Percentiles rank a stretch among this genome's conserved stretches.
These are phyloP conservation scores for Trilocha varians DNA, from an alignment of 2,888 invertebrate genomes.

Conservation along the genomic window DNA sequence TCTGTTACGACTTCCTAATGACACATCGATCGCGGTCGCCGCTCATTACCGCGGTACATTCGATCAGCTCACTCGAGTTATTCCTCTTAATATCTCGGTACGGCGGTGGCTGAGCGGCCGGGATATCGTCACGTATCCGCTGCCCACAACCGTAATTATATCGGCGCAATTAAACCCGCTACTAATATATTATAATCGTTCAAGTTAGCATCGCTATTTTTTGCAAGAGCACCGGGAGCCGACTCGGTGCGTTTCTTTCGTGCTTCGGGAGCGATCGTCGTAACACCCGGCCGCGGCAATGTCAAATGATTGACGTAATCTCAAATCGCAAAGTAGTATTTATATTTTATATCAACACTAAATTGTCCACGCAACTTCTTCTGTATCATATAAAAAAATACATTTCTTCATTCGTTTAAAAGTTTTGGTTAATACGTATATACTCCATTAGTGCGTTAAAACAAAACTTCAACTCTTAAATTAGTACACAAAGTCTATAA, in stretches of 20 bases:
- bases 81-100: slow-evolving; percentile 64
- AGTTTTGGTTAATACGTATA: too few species aligned
- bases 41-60: slow-evolving; percentile 69
- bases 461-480: too few species aligned
- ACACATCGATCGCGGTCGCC: slow-evolving; percentile 65
- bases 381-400: too few species aligned
- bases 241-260: slow-evolving; percentile 39
- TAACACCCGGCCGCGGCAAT: slow-evolving; percentile 24
- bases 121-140: slow-evolving; percentile 71
- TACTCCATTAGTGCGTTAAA: too few species aligned
- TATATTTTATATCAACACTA: not conserved
- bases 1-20: slow-evolving; percentile 70
- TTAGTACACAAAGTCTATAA: too few species aligned
- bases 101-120: slow-evolving; percentile 49
- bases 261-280: slow-evolving; percentile 39
- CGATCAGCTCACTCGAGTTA: slow-evolving; percentile 63
- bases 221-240: slow-evolving; percentile 53
- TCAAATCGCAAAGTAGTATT: not conserved
- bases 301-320: not conserved
- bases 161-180: slow-evolving; percentile 66
- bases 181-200: slow-evolving; percentile 74
- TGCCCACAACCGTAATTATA: slow-evolving; percentile 64
- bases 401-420: too few species aligned
- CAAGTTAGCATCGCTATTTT: slow-evolving; percentile 62
- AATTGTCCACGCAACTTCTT: too few species aligned